These are phyloP conservation scores for Antitype chi DNA, from an alignment of 2,888 invertebrate species.

Conservation along the genomic window DNA sequence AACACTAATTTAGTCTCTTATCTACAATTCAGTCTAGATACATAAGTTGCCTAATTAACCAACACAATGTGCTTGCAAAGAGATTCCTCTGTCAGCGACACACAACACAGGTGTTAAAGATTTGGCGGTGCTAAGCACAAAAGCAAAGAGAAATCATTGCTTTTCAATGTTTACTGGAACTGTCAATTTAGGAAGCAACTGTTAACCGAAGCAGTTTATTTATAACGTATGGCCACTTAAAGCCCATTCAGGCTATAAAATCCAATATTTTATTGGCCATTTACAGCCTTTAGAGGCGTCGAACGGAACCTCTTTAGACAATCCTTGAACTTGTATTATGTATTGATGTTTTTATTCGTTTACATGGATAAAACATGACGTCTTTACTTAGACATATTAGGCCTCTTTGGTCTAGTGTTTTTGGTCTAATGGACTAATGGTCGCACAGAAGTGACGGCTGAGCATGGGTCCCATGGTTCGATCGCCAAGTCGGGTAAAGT, in stretches of 20 bases:
- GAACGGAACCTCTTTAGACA: constrained; percentile 26
- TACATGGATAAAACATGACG: neutral
- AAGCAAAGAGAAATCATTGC: constrained; percentile 3
- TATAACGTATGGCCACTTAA: constrained; percentile 47
- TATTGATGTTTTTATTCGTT: constrained; percentile 21
- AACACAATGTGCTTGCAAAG: constrained; percentile 2
- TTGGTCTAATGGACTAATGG: too few species aligned
- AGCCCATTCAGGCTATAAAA: constrained; percentile 54
- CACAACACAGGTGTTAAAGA: constrained; percentile 16
- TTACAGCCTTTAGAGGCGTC: constrained; percentile 27
- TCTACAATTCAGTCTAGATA: neutral
- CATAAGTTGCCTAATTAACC: neutral
- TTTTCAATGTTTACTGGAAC: constrained; percentile 28
- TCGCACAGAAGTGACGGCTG: neutral
- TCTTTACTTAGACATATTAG: neutral
- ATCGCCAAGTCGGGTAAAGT: neutral
- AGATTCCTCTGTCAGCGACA: neutral
- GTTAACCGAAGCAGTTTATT: constrained; percentile 41
- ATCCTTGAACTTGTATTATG: constrained; percentile 32
- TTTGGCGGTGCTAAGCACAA: neutral
- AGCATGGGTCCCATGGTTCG: neutral
- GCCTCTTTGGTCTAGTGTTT: neutral
- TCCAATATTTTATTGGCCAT: constrained; percentile 50
- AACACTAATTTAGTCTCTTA: neutral
- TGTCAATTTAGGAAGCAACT: constrained; percentile 44